Evolutionary conservation across 2,888 invertebrate species (phyloP).

Genomic region (Tanypteryx hageni): DNA sequence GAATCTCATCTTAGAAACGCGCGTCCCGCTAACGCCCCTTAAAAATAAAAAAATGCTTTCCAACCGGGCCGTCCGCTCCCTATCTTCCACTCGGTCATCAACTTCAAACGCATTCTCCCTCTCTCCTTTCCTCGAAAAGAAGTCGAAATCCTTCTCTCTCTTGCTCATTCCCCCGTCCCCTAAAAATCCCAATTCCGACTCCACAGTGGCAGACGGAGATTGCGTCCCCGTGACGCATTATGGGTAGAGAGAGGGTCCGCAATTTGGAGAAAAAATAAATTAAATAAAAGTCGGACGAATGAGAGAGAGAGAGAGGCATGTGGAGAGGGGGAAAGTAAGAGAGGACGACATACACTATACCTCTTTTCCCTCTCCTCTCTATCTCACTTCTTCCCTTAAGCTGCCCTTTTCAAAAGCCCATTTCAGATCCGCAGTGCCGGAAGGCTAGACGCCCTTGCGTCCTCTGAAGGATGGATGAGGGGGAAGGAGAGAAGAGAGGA

Average conservation of each 20-base stretch:
- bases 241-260: too few species aligned
- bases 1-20: background rate
- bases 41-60: background rate
- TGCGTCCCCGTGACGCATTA: background rate
- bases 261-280: background rate
- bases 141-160: background rate
- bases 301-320: background rate
- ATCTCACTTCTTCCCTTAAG: background rate
- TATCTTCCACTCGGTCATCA: conserved; percentile 1
- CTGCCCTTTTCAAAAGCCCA: conserved; percentile 34
- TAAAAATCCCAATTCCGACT: too few species aligned
- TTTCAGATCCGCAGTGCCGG: conserved; percentile 45
- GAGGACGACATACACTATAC: background rate
- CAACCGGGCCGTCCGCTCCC: background rate
- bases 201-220: background rate
- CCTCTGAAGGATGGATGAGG: background rate
- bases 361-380: background rate
- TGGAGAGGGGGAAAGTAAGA: background rate
- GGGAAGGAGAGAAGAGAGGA: background rate
- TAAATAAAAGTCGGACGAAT: background rate
- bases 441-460: background rate
- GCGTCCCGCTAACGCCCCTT: background rate
- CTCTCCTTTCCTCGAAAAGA: background rate
- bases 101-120: background rate
- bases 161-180: too few species aligned